phyloP scores from a whole-genome alignment of 2,888 invertebrate genomes.

The Enoplolaimus lenunculus region DNA sequence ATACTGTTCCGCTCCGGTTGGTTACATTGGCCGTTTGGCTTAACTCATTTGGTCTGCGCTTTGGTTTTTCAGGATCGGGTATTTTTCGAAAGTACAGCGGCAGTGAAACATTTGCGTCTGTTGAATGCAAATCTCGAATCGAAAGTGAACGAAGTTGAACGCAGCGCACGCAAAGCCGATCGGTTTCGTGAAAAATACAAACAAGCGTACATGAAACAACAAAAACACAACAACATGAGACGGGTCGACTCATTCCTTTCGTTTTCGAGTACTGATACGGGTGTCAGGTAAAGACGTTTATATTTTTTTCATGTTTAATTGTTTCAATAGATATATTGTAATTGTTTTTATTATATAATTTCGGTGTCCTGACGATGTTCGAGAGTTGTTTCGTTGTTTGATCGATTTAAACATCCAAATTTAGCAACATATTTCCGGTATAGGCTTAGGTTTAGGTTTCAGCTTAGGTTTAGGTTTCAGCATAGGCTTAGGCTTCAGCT shows the following conservation, averaged over 20 bases:
- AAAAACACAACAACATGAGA: conserved; percentile 50
- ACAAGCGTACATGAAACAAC: neutral
- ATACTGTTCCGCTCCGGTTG: no score
- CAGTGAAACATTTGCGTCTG: conserved; percentile 89
- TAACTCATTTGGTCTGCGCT: no score
- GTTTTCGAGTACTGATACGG: conserved; percentile 17
- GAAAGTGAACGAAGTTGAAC: conserved; percentile 80
- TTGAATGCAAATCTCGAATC: conserved; percentile 85
- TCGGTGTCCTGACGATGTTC: no score
- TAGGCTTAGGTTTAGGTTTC: no score
- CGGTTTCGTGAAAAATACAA: conserved; percentile 20
- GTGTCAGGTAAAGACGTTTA: conserved; percentile 2
- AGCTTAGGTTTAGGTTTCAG: no score
- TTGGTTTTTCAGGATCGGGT: conserved; percentile 74
- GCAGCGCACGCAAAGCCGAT: conserved; percentile 41
- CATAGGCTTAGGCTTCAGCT: no score
- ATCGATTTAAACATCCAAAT: no score
- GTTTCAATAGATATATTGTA: no score
- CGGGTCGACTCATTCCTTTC: conserved; percentile 50
- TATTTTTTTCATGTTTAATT: neutral
- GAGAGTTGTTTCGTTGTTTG: no score
- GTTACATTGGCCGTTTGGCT: no score
- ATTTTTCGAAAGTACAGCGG: conserved; percentile 95
- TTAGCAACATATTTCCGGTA: no score
- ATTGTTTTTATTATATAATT: no score